Evolutionary conservation across 2,888 invertebrate genomes (phyloP).

Genomic region (Acanthopleura granulata): DNA sequence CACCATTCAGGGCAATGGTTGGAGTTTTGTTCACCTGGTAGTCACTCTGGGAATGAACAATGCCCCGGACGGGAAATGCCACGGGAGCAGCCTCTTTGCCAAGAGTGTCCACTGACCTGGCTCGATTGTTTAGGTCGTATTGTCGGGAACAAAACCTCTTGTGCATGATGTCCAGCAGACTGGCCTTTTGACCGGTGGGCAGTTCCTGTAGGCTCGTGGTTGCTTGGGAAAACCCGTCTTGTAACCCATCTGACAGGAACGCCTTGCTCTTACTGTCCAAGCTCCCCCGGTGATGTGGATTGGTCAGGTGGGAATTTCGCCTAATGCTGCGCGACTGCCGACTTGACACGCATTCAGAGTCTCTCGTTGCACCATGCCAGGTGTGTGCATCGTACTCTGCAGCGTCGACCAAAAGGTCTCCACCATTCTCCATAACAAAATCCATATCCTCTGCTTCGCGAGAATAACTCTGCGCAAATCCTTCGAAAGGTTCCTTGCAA

Average conservation of each 20-base stretch:
- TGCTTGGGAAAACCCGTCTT: conserved; percentile 2
- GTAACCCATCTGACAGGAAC: neutral
- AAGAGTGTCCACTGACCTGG: neutral
- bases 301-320: neutral
- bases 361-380: conserved; percentile 51
- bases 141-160: conserved; percentile 60
- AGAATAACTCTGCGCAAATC: neutral
- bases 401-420: neutral
- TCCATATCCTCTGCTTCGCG: neutral
- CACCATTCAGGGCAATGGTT: neutral
- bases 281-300: neutral
- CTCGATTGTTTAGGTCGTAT: conserved; percentile 31
- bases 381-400: conserved; percentile 37
- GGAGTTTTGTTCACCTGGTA: neutral
- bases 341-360: conserved; percentile 26
- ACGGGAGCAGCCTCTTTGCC: neutral
- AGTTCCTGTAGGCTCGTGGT: neutral
- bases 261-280: neutral
- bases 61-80: neutral
- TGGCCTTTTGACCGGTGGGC: neutral
- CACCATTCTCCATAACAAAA: neutral
- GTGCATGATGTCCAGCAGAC: conserved; percentile 56
- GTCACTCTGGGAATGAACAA: neutral
- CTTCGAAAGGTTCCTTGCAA: neutral
- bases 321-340: neutral